Base-by-base conservation (phyloP, 2,888 invertebrate genomes). In the Heteromurus nitidus region DNA sequence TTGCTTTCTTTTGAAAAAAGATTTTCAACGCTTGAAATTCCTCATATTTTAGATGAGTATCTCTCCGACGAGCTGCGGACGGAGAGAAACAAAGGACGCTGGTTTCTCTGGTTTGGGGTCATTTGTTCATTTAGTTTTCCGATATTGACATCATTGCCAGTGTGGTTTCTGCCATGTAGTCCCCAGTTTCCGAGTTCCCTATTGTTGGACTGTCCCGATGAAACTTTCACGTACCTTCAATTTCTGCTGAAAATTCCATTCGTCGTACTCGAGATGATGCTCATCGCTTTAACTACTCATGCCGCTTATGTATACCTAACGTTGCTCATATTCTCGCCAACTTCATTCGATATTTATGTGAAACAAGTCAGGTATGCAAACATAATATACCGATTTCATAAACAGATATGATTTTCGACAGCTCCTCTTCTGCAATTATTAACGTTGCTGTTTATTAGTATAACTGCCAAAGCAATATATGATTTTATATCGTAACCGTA, bases 261-360 rank as follows among this genome's bases (percentile, higher is more conserved):
- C 26, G 18, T 80, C 0, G 58, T 67, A n/a, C 44, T 80, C 20
- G 80, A 80, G 28, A 80, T 80, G 80, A 42, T 80, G 3, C 53
- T 80, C 13, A 80, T 80, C 20, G 80, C 80, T 0, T 26, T 80
- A 31, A 67, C 80, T 7, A 80, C 80, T 24, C 80, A 80, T 73
- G 80, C 80, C n/a, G 80, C 80, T 1, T 80, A 80, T 26, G 80
- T 80, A 36, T 80, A 80, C 55, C 60, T 80, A 50, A 80, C 80
- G 13, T 30, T 80, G 18, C 80, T 80, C 73, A 80, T 80, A 30
- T 80, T 67, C 47, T 73, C 80, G 24, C 80, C 80, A 42, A 73
- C 80, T n/a, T 80, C 80, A 0, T 73, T 80, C 30, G 80, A 80
- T 22, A 80, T 80, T 68, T 80, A 80, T 42, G 60, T 80, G 2